phyloP scores from a whole-genome alignment of 2,888 invertebrate genomes.

The Melinopterus prodromus region DNA sequence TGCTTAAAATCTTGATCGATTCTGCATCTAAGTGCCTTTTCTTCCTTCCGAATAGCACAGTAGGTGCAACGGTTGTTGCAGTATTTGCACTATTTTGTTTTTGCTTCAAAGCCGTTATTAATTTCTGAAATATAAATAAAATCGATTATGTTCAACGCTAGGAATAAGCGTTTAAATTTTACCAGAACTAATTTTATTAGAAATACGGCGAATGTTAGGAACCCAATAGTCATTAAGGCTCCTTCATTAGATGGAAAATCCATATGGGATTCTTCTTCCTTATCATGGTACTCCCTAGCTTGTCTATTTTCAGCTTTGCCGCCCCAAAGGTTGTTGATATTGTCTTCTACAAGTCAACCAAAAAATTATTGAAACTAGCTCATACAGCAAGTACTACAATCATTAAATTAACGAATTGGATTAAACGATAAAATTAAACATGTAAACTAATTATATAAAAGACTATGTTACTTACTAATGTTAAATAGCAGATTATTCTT shows the following conservation, averaged over 20 bases:
- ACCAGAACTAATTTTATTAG: conserved; percentile 85
- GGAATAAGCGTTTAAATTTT: conserved; percentile 51
- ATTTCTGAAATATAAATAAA: conserved; percentile 72
- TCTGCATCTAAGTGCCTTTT: conserved; percentile 47
- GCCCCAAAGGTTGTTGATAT: conserved; percentile 45
- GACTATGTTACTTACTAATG: conserved; percentile 67
- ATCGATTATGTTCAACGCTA: not conserved
- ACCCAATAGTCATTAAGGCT: conserved; percentile 83
- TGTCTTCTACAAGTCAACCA: conserved; percentile 44
- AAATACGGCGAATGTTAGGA: conserved; percentile 86
- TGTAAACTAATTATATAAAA: conserved; percentile 16
- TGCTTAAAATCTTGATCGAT: conserved; percentile 49
- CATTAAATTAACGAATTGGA: not conserved
- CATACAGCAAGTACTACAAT: conserved; percentile 33
- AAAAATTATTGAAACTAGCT: no score
- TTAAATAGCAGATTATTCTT: conserved; percentile 68
- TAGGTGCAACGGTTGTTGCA: conserved; percentile 59
- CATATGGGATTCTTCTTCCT: conserved; percentile 63
- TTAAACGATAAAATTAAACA: conserved; percentile 7
- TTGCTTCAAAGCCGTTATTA: conserved; percentile 62
- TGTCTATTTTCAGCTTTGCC: conserved; percentile 35
- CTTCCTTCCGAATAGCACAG: conserved; percentile 47
- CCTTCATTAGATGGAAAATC: conserved; percentile 84
- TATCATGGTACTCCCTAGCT: conserved; percentile 48
- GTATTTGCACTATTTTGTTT: conserved; percentile 56